Evolutionary conservation across 2,797 vertebrate genomes (phyloP).

Genomic region (Gallirallus australis): DNA sequence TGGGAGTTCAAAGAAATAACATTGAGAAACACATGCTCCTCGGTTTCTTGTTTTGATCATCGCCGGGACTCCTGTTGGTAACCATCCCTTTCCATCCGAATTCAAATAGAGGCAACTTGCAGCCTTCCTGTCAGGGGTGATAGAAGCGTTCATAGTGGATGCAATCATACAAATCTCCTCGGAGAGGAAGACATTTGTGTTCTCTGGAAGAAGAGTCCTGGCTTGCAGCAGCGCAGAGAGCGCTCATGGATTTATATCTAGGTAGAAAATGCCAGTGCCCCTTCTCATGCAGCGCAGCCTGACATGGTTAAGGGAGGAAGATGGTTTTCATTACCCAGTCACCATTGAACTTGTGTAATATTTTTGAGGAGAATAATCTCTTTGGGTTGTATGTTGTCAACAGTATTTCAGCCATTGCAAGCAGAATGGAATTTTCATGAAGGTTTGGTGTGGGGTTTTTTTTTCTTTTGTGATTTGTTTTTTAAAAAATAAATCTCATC

Average conservation of each 20-base stretch:
- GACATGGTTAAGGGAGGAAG: neutral
- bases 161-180: neutral
- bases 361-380: neutral
- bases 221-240: neutral
- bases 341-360: neutral
- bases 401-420: neutral
- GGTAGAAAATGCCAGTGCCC: neutral
- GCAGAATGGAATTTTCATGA: neutral
- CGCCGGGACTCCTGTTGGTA: neutral
- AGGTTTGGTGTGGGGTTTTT: neutral
- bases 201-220: neutral
- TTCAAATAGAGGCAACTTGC: neutral
- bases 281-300: neutral
- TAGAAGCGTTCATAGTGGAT: neutral
- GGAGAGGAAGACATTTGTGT: neutral
- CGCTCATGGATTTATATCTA: neutral
- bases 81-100: neutral
- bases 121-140: neutral
- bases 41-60: neutral
- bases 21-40: neutral
- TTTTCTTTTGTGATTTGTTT: neutral
- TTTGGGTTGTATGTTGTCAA: neutral
- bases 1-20: neutral
- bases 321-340: neutral
- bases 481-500: neutral